These are phyloP conservation scores for Cricetomys ansorgei DNA, from an alignment of 2,113 vertebrate species.

Conservation along the genomic window DNA sequence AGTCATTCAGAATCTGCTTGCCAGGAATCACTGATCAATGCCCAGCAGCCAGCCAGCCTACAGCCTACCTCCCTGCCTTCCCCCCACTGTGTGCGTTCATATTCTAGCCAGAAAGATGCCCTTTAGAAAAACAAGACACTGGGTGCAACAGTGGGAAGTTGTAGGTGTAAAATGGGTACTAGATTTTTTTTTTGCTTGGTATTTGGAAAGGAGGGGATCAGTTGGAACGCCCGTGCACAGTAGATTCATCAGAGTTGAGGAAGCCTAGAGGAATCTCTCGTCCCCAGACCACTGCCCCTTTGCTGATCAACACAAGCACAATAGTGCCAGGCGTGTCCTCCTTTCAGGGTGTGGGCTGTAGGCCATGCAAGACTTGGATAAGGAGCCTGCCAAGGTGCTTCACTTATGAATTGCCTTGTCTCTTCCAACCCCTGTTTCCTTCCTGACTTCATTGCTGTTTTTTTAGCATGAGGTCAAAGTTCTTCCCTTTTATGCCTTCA, in stretches of 20 bases:
- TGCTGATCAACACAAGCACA: rapidly evolving
- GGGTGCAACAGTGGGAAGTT: rapidly evolving
- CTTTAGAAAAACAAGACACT: background rate
- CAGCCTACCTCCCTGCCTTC: too few species aligned
- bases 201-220: background rate
- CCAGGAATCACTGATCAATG: background rate
- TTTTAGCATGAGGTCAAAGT: background rate
- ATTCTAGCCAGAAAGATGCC: background rate
- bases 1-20: background rate
- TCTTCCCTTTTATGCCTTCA: background rate
- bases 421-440: background rate
- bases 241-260: background rate
- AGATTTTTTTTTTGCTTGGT: background rate
- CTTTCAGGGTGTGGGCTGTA: background rate
- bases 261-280: background rate
- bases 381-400: background rate
- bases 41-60: background rate
- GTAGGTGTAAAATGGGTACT: background rate
- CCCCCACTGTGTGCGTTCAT: background rate
- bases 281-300: background rate
- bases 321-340: too few species aligned
- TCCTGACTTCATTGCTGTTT: background rate
- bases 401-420: background rate
- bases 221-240: background rate
- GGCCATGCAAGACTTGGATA: background rate